Evolutionary conservation across 2,797 vertebrate genomes (phyloP).

Genomic region (Fistularia commersonii): DNA sequence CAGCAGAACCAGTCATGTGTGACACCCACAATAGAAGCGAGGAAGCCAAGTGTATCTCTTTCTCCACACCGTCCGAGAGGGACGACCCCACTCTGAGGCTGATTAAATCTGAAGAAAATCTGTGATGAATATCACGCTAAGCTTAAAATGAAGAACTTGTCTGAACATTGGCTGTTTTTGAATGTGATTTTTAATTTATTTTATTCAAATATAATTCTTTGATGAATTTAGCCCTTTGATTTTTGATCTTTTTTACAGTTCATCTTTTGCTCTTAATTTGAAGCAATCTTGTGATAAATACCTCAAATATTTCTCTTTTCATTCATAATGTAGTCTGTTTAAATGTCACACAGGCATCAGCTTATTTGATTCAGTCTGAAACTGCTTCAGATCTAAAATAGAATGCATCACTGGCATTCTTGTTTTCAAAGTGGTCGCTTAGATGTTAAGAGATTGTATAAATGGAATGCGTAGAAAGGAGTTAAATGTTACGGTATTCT

Average conservation of each 20-base stretch:
- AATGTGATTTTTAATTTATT: background rate
- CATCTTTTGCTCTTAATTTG: too few species aligned
- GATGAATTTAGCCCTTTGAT: too few species aligned
- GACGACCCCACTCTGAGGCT: too few species aligned
- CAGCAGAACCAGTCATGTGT: too few species aligned
- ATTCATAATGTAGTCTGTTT: background rate
- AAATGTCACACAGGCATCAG: background rate
- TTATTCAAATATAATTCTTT: too few species aligned
- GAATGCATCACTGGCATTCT: slow-evolving; percentile 13
- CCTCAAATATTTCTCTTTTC: slow-evolving; percentile 4
- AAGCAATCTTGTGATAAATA: background rate
- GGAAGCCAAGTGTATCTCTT: too few species aligned
- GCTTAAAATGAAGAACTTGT: background rate
- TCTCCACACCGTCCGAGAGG: too few species aligned
- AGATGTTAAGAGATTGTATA: slow-evolving; percentile 6
- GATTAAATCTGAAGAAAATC: too few species aligned
- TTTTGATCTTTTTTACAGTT: too few species aligned
- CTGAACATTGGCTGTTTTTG: background rate
- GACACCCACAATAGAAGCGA: too few species aligned
- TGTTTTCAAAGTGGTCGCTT: background rate
- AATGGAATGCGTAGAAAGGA: background rate
- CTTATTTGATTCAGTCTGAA: background rate
- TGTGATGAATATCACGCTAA: too few species aligned
- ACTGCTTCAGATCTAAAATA: too few species aligned
- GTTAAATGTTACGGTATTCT: slow-evolving; percentile 16